Evolutionary conservation across 2,888 invertebrate species (phyloP).

Genomic region (Phania funesta): DNA sequence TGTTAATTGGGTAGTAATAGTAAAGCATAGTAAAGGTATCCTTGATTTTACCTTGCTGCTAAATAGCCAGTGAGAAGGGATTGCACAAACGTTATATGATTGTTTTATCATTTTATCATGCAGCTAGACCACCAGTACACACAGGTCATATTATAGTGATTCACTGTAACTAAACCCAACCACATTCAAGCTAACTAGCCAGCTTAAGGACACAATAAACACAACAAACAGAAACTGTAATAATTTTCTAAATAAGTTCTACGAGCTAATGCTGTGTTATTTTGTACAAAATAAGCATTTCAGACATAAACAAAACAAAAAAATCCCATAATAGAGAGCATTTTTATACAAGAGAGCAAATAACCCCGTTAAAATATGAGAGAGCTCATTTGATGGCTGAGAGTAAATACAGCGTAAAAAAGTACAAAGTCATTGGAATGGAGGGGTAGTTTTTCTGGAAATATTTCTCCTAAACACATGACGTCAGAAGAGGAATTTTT

Average conservation of each 20-base stretch:
- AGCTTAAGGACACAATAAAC: conserved; percentile 15
- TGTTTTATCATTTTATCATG: conserved; percentile 41
- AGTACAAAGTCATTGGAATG: not conserved
- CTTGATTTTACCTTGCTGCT: not conserved
- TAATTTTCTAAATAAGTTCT: conserved; percentile 33
- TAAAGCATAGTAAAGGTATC: conserved; percentile 31
- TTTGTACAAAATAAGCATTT: not conserved
- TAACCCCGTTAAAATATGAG: not conserved
- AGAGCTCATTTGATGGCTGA: not conserved
- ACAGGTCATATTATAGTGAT: conserved; percentile 61
- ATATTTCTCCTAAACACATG: conserved; percentile 46
- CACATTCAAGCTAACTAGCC: conserved; percentile 38
- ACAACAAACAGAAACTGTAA: conserved; percentile 17
- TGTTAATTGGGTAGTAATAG: conserved; percentile 52
- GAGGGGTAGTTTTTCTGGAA: conserved; percentile 18
- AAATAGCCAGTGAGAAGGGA: not conserved
- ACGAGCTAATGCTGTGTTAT: not conserved
- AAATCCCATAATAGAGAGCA: conserved; percentile 58
- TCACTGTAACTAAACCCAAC: conserved; percentile 30
- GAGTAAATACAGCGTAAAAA: not conserved
- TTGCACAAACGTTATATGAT: conserved; percentile 7
- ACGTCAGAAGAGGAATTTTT: conserved; percentile 39
- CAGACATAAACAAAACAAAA: not conserved
- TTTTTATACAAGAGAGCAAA: not conserved
- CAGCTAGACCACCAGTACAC: conserved; percentile 52